A percentile compares a stretch with the other conserved stretches of the same genome.
These are phyloP conservation scores for Glaucomys volans DNA, from an alignment of 2,113 vertebrate genomes.

Conservation along the genomic window DNA sequence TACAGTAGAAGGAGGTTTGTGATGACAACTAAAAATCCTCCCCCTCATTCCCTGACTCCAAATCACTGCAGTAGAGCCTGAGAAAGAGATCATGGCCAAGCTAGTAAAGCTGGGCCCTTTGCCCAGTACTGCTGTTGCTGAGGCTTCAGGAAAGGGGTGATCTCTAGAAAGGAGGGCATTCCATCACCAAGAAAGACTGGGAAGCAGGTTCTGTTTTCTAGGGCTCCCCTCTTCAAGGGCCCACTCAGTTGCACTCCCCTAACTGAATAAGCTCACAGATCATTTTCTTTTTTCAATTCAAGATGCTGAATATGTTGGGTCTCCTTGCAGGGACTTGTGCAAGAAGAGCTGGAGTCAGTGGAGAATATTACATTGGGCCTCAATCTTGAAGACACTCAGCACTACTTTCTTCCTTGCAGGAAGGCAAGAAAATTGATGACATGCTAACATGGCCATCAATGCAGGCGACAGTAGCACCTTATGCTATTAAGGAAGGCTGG, in stretches of 20 bases:
- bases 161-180: background rate
- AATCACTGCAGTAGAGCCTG: background rate
- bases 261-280: background rate
- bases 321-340: background rate
- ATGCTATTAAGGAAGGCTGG: background rate
- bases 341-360: background rate
- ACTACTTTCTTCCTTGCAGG: background rate
- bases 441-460: background rate
- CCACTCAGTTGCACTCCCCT: background rate
- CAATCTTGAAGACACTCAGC: background rate
- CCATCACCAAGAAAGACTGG: background rate
- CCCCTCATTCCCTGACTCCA: background rate
- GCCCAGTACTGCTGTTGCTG: background rate
- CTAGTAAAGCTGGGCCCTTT: background rate
- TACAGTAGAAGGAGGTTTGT: background rate
- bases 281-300: background rate
- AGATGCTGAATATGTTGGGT: background rate
- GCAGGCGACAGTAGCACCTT: background rate
- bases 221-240: background rate
- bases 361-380: background rate
- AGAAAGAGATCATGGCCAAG: background rate
- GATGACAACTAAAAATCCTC: background rate
- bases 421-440: background rate
- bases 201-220: background rate
- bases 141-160: background rate